These are phyloP conservation scores for Ibidorhyncha struthersii DNA, from an alignment of 2,113 vertebrate species.

Conservation along the genomic window DNA sequence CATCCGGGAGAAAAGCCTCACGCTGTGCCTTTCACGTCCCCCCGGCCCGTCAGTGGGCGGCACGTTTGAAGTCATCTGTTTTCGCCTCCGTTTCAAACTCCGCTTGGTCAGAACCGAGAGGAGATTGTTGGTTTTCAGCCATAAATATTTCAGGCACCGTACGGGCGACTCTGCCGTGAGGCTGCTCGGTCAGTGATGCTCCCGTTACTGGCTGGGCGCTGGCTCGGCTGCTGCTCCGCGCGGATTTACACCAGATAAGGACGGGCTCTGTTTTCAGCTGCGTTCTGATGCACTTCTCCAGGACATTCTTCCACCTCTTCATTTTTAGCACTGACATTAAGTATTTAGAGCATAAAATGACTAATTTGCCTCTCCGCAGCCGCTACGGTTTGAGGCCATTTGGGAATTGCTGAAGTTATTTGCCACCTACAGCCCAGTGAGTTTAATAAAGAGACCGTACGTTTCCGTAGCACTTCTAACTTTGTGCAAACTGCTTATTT, in stretches of 20 bases:
- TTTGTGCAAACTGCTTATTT: neutral
- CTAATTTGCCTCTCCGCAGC: conserved; percentile 22
- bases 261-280: neutral
- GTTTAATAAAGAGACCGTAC: neutral
- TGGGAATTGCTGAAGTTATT: conserved; percentile 9
- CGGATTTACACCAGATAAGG: neutral
- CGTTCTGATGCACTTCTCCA: conserved; percentile 46
- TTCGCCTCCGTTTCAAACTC: conserved; percentile 13
- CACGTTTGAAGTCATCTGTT: conserved; percentile 24
- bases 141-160: neutral
- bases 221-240: neutral
- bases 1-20: conserved; percentile 19
- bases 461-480: neutral
- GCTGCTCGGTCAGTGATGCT: neutral
- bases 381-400: neutral
- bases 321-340: conserved; percentile 49
- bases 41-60: neutral
- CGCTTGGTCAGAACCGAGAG: conserved; percentile 25
- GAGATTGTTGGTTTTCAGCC: neutral
- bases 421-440: conserved; percentile 2
- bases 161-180: fast-evolving
- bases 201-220: fast-evolving
- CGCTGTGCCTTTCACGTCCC: conserved; percentile 6
- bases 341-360: conserved; percentile 27
- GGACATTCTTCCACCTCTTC: conserved; percentile 23